Evolutionary conservation across 1,140 invertebrate genomes (phyloP).

Genomic region (Heliconius hewitsoni): DNA sequence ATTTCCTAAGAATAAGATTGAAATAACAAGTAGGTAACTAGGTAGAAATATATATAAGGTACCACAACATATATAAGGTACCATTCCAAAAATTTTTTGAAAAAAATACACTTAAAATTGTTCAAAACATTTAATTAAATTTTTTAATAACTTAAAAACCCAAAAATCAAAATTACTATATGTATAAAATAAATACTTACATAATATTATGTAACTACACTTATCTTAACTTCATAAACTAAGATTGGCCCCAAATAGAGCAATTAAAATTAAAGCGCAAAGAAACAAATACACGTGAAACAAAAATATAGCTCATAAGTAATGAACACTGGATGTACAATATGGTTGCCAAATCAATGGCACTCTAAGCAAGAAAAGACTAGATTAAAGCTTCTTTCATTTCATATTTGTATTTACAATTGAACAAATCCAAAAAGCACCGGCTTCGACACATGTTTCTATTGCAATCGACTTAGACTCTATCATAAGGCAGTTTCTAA

Average conservation of each 20-base stretch:
- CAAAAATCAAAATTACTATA: conserved; percentile 74
- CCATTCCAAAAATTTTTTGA: too few species aligned
- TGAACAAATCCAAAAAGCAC: conserved; percentile 57
- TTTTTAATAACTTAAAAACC: conserved; percentile 78
- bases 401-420: conserved; percentile 62
- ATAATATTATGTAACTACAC: conserved; percentile 61
- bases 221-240: conserved; percentile 58
- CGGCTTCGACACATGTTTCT: conserved; percentile 41
- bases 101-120: conserved; percentile 35
- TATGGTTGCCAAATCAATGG: conserved; percentile 62
- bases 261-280: conserved; percentile 43
- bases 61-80: too few species aligned
- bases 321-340: conserved; percentile 55
- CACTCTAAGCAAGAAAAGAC: conserved; percentile 74
- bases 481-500: conserved; percentile 84
- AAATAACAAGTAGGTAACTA: background rate
- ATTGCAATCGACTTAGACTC: conserved; percentile 25
- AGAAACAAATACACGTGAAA: conserved; percentile 46
- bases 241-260: conserved; percentile 73
- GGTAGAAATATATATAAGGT: too few species aligned
- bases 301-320: conserved; percentile 45
- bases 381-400: conserved; percentile 80
- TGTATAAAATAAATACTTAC: conserved; percentile 80
- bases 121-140: conserved; percentile 78
- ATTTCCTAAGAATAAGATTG: background rate